These are phyloP conservation scores for Esox lucius DNA, from an alignment of 2,797 vertebrate species.

Conservation along the genomic window DNA sequence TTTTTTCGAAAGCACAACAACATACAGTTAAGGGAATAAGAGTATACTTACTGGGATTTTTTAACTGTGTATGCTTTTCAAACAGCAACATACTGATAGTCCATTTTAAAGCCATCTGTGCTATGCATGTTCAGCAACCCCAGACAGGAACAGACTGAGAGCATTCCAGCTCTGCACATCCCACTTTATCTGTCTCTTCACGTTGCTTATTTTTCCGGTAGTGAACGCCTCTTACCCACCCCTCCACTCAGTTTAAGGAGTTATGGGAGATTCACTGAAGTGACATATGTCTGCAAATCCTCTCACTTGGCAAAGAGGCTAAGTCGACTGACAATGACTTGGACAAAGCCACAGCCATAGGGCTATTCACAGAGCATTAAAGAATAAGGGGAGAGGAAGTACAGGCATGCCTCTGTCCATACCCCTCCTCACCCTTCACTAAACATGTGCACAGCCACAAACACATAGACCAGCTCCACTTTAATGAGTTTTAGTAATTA, in stretches of 20 bases:
- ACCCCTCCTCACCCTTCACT: conserved; percentile 33
- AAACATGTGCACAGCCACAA: conserved; percentile 29
- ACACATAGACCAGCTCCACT: conserved; percentile 51
- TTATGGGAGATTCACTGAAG: conserved; percentile 66
- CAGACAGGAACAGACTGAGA: conserved; percentile 46
- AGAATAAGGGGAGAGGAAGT: conserved; percentile 58
- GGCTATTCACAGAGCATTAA: conserved; percentile 58
- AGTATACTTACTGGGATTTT: conserved; percentile 63
- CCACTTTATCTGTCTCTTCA: conserved; percentile 56
- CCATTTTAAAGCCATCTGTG: conserved; percentile 31
- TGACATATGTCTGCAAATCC: conserved; percentile 79
- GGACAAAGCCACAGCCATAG: conserved; percentile 68
- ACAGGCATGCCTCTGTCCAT: conserved; percentile 46
- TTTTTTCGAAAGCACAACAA: not conserved
- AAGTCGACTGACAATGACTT: conserved; percentile 69
- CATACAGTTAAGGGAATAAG: not conserved
- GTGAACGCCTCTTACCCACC: conserved; percentile 60
- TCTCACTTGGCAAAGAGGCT: conserved; percentile 68
- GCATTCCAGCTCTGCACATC: conserved; percentile 48
- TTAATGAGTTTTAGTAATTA: conserved; percentile 50
- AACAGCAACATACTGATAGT: conserved; percentile 39
- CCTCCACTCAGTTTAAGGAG: conserved; percentile 63
- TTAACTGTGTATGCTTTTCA: conserved; percentile 39
- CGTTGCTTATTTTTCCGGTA: conserved; percentile 42
- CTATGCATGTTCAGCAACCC: not conserved